phyloP scores from a whole-genome alignment of 1,140 invertebrate genomes.

The Fragariocoptes setiger region DNA sequence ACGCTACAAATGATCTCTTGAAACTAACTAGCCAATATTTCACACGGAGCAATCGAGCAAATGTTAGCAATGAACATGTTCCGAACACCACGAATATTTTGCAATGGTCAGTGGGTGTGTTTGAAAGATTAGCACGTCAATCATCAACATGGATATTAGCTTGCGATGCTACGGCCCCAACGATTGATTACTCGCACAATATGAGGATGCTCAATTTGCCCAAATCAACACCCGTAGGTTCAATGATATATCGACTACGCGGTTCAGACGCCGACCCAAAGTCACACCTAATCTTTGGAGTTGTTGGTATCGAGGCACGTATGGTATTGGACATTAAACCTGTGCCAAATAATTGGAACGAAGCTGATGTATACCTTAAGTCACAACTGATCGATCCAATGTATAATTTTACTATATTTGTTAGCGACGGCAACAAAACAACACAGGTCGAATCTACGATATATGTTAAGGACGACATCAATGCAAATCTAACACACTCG shows the following conservation, averaged over 20 bases:
- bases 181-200: conserved; percentile 13
- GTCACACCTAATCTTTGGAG: conserved; percentile 6
- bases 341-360: conserved; percentile 7
- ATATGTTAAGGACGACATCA: conserved; percentile 8
- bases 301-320: conserved; percentile 1
- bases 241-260: conserved; percentile 50
- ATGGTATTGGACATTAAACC: conserved; percentile 10
- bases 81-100: too few species aligned
- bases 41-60: too few species aligned
- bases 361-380: conserved; percentile 12
- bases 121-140: too few species aligned
- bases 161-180: conserved; percentile 9
- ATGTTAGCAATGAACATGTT: too few species aligned
- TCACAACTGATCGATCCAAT: conserved; percentile 9
- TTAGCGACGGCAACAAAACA: conserved; percentile 10
- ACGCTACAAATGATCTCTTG: too few species aligned
- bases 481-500: conserved; percentile 6
- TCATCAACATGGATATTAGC: not conserved
- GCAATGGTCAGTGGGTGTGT: too few species aligned
- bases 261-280: conserved; percentile 50
- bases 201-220: conserved; percentile 13
- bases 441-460: conserved; percentile 12
- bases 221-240: conserved; percentile 14
- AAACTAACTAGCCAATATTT: too few species aligned
- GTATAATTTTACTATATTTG: conserved; percentile 12